phyloP scores from a whole-genome alignment of 2,888 invertebrate species.

The Drosophila differens region DNA sequence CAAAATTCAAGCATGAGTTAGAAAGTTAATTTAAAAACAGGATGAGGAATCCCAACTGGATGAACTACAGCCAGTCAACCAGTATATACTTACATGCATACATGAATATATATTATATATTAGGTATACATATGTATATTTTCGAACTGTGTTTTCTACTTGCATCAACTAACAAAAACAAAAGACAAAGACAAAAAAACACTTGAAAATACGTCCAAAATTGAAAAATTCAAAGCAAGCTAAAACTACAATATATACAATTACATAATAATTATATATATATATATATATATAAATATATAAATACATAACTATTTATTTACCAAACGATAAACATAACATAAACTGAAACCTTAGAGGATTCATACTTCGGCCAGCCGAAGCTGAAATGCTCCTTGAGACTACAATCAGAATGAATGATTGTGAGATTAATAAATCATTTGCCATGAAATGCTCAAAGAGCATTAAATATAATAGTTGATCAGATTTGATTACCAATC shows the following conservation, averaged over 20 bases:
- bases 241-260: conserved; percentile 57
- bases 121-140: conserved; percentile 73
- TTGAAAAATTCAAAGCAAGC: conserved; percentile 67
- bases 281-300: conserved; percentile 54
- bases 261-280: conserved; percentile 59
- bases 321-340: conserved; percentile 48
- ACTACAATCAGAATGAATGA: conserved; percentile 13
- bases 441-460: conserved; percentile 27
- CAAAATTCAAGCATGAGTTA: conserved; percentile 36
- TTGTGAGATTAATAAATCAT: conserved; percentile 10
- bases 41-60: conserved; percentile 54
- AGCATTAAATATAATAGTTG: conserved; percentile 31
- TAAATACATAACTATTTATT: conserved; percentile 62
- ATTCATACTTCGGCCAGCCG: conserved; percentile 37
- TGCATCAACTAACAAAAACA: conserved; percentile 65
- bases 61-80: conserved; percentile 59
- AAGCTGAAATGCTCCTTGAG: conserved; percentile 35
- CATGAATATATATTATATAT: conserved; percentile 50
- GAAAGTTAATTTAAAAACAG: conserved; percentile 17
- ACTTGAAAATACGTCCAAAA: conserved; percentile 80
- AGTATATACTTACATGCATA: conserved; percentile 54
- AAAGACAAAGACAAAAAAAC: conserved; percentile 48
- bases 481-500: conserved; percentile 11
- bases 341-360: conserved; percentile 20
- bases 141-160: conserved; percentile 79